These are phyloP conservation scores for Melanotaenia trifasciata DNA, from an alignment of 2,797 vertebrate genomes.

Conservation along the genomic window DNA sequence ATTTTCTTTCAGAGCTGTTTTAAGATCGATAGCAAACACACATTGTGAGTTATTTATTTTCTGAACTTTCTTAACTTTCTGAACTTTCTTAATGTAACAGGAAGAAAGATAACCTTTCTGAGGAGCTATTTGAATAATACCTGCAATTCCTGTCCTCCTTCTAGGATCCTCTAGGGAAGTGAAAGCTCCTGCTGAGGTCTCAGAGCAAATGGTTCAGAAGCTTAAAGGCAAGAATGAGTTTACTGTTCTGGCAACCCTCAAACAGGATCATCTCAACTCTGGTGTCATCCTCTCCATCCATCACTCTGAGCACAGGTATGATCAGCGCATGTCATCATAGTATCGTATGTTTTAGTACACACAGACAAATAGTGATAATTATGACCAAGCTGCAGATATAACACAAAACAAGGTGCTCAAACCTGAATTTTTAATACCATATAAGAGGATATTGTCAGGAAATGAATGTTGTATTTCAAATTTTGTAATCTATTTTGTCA, in stretches of 20 bases:
- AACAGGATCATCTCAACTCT: conserved; percentile 94
- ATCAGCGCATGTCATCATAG: neutral
- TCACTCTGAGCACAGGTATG: conserved; percentile 93
- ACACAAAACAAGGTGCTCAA: neutral
- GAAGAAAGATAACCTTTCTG: neutral
- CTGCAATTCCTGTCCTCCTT: conserved; percentile 31
- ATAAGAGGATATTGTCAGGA: conserved; percentile 12
- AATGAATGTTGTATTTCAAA: conserved; percentile 28
- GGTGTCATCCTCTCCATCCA: conserved; percentile 96
- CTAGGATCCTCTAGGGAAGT: conserved; percentile 91
- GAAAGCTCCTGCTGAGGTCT: conserved; percentile 87
- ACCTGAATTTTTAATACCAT: neutral
- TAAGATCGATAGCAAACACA: neutral
- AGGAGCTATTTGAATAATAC: conserved; percentile 15
- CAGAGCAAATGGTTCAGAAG: conserved; percentile 91
- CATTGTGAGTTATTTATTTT: neutral
- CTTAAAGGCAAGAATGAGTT: conserved; percentile 95
- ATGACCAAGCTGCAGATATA: neutral
- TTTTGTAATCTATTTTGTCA: conserved; percentile 26
- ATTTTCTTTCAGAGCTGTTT: neutral
- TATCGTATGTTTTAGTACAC: neutral
- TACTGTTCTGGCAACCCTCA: conserved; percentile 92
- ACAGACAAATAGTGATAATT: neutral
- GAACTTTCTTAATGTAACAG: too few species aligned
- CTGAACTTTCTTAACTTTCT: too few species aligned